phyloP scores from a whole-genome alignment of 2,797 vertebrate species.

The Labeo calbasu region DNA sequence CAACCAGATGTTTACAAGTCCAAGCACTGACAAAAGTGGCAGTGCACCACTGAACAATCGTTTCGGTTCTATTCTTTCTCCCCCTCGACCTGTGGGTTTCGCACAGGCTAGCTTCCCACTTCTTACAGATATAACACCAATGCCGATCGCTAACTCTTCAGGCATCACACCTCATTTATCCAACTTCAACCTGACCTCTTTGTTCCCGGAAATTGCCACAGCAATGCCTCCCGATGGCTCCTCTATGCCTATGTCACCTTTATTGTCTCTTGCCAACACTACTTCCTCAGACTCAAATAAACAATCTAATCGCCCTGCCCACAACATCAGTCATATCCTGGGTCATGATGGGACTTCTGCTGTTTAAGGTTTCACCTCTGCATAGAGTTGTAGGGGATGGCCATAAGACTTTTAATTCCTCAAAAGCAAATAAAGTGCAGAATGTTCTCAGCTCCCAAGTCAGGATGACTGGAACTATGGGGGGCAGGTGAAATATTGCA shows the following conservation, averaged over 20 bases:
- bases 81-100: constrained; percentile 94
- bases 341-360: constrained; percentile 98
- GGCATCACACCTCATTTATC: constrained; percentile 90
- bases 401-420: background rate
- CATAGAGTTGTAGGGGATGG: background rate
- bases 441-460: constrained; percentile 5
- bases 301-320: constrained; percentile 95
- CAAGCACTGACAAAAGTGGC: constrained; percentile 89
- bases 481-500: background rate
- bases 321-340: constrained; percentile 99
- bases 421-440: background rate
- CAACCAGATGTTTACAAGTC: constrained; percentile 98
- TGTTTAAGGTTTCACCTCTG: constrained; percentile 73
- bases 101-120: constrained; percentile 96
- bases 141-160: constrained; percentile 93
- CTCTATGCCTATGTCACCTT: constrained; percentile 92
- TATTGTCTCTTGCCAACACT: constrained; percentile 93
- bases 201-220: constrained; percentile 97
- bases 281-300: constrained; percentile 92
- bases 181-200: constrained; percentile 96
- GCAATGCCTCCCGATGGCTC: constrained; percentile 94
- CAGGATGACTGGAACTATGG: background rate
- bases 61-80: constrained; percentile 96
- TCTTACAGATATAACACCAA: constrained; percentile 94
- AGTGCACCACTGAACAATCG: constrained; percentile 91